A percentile compares a stretch with the other conserved stretches of the same genome.
phyloP scores from a whole-genome alignment of 2,113 vertebrate genomes.

The Tachuris rubrigastra region DNA sequence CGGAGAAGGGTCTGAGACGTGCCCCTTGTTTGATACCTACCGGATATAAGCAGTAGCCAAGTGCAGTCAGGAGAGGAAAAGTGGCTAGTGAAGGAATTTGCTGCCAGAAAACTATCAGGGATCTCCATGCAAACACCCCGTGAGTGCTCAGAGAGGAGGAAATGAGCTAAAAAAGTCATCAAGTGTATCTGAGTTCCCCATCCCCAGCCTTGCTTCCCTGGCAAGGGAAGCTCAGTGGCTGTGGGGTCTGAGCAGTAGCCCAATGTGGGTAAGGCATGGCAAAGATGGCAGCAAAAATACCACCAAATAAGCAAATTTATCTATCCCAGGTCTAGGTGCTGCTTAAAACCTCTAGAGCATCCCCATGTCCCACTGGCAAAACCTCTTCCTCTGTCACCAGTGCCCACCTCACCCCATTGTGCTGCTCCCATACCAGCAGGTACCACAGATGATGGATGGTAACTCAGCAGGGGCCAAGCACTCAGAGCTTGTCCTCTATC shows the following conservation, averaged over 20 bases:
- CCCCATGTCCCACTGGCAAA: not conserved
- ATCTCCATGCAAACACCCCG: not conserved
- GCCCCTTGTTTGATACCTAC: accelerated
- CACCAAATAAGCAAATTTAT: not conserved
- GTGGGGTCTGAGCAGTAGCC: not conserved
- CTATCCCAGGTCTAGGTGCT: not conserved
- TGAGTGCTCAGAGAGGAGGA: not conserved
- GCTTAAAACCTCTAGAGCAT: not conserved
- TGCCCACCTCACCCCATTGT: not conserved
- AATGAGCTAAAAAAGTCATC: not conserved
- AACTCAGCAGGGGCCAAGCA: not conserved
- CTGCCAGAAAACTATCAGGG: not conserved
- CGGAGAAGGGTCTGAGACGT: not conserved
- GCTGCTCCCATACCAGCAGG: not conserved
- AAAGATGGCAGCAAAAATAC: not conserved
- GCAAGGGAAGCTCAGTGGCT: not conserved
- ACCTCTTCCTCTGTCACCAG: not conserved
- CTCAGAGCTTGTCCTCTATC: not conserved
- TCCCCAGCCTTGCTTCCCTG: not conserved
- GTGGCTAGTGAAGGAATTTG: not conserved
- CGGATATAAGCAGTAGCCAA: not conserved
- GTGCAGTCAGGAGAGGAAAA: accelerated
- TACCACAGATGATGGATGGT: not conserved
- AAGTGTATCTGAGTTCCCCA: not conserved
- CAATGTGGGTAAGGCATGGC: not conserved